Conservation (phyloP, 1,140 invertebrate genomes). For the Ceratosolen fusciceps region DNA sequence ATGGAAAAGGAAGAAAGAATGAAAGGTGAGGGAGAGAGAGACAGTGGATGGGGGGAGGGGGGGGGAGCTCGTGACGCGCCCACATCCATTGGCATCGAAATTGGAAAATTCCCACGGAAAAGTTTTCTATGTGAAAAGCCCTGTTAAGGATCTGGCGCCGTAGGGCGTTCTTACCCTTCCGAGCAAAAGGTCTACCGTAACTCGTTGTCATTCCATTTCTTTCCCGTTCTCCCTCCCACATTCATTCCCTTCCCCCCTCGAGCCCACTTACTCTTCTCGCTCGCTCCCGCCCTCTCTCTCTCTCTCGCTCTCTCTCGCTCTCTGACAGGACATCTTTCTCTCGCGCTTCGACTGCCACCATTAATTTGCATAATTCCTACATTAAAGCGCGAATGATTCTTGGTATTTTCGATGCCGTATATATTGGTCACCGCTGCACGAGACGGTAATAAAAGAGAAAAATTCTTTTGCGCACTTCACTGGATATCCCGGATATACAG, state of each 20-base stretch:
- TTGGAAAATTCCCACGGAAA: constrained; percentile 43
- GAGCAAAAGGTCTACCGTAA: background rate
- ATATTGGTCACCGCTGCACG: background rate
- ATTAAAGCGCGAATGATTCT: constrained; percentile 39
- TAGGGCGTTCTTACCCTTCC: constrained; percentile 17
- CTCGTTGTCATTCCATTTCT: background rate
- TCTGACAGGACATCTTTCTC: background rate
- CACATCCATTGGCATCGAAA: constrained; percentile 28
- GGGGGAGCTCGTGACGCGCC: background rate
- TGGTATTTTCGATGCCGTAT: background rate
- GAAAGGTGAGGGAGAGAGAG: constrained; percentile 14
- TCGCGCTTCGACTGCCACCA: background rate
- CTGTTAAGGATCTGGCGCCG: constrained; percentile 40
- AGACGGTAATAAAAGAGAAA: background rate
- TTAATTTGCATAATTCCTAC: constrained; percentile 45
- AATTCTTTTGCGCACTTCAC: background rate
- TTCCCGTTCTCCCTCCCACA: too few species aligned
- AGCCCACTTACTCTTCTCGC: background rate
- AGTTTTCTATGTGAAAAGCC: constrained; percentile 38
- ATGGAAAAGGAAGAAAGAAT: background rate
- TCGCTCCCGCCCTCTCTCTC: background rate
- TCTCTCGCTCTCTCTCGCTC: background rate
- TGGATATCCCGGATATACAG: background rate
- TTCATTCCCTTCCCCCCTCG: background rate
- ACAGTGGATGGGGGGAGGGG: background rate